A percentile compares a stretch with the other conserved stretches of the same genome.
Evolutionary conservation across 2,797 vertebrate genomes (phyloP).

Genomic region (Rhinoraja longicauda): DNA sequence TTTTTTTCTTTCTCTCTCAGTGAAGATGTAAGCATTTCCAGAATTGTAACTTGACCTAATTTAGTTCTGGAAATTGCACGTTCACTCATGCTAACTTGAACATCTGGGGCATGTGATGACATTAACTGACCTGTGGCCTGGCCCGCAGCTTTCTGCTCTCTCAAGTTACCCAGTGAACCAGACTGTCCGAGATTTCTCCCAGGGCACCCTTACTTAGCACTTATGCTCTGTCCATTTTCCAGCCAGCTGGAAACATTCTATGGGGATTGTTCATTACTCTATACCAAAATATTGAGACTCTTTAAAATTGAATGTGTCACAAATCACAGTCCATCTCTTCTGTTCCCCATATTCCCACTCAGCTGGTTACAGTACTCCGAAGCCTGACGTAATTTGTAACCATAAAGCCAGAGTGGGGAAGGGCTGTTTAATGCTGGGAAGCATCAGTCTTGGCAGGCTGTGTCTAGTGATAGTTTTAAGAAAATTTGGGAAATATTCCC

Average conservation of each 20-base stretch:
- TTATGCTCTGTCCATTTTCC: background rate
- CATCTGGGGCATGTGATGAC: background rate
- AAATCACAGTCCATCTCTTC: background rate
- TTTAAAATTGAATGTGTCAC: background rate
- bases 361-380: background rate
- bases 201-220: background rate
- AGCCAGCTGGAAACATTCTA: background rate
- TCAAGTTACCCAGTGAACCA: background rate
- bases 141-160: background rate
- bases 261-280: background rate
- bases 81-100: background rate
- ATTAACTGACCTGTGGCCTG: background rate
- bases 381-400: background rate
- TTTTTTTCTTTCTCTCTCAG: background rate
- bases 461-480: background rate
- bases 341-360: background rate
- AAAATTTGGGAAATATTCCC: background rate
- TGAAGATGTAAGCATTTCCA: background rate
- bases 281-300: background rate
- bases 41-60: background rate
- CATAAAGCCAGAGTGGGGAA: background rate
- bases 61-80: background rate
- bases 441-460: background rate
- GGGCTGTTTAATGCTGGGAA: background rate
- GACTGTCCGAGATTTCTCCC: background rate